These are phyloP conservation scores for Parotocinclus haroldoi DNA, from an alignment of 2,797 vertebrate genomes.

Conservation along the genomic window DNA sequence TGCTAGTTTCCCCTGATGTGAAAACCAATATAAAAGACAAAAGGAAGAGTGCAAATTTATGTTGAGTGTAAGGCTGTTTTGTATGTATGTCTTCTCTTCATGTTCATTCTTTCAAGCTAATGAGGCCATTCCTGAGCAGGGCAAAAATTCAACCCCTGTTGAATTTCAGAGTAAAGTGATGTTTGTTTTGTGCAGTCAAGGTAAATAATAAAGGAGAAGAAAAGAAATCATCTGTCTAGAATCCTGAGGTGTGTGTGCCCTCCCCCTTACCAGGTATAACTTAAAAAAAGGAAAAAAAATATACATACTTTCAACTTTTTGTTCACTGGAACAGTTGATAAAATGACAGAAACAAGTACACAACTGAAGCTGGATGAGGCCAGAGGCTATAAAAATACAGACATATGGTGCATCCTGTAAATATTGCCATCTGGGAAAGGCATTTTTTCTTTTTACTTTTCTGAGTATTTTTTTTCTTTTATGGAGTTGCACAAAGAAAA, in stretches of 20 bases:
- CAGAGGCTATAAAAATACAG: conserved; percentile 72
- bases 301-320: conserved; percentile 63
- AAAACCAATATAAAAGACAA: conserved; percentile 59
- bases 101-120: conserved; percentile 86
- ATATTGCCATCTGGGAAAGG: conserved; percentile 74
- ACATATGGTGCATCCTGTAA: conserved; percentile 73
- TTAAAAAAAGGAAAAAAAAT: conserved; percentile 48
- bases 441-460: conserved; percentile 56
- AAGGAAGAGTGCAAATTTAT: conserved; percentile 81
- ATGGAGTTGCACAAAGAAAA: conserved; percentile 68
- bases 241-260: conserved; percentile 78
- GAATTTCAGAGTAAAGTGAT: conserved; percentile 80
- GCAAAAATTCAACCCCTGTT: conserved; percentile 77
- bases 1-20: conserved; percentile 68
- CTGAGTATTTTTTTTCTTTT: conserved; percentile 60
- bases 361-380: conserved; percentile 64
- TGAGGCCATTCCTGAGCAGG: conserved; percentile 96
- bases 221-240: conserved; percentile 72
- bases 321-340: conserved; percentile 59
- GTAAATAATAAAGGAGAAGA: conserved; percentile 72
- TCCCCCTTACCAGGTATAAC: conserved; percentile 61
- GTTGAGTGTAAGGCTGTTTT: conserved; percentile 84
- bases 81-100: conserved; percentile 72
- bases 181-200: conserved; percentile 88
- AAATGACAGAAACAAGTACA: conserved; percentile 56